phyloP scores from a whole-genome alignment of 2,797 vertebrate genomes.

The Aeoliscus strigatus region DNA sequence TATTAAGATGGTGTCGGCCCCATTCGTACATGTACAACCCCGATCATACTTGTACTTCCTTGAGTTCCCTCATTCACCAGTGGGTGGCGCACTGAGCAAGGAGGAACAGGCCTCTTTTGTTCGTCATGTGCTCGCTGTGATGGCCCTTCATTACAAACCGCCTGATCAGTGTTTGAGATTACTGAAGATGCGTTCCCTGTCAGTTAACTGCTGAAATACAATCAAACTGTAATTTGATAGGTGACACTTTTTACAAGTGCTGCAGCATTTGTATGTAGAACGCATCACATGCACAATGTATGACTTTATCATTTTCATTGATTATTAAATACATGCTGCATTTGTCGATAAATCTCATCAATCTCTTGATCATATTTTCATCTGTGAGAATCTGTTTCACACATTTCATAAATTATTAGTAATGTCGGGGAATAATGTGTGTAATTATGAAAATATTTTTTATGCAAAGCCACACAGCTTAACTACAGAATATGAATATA shows the following conservation, averaged over 20 bases:
- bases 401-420: constrained; percentile 10
- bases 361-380: constrained; percentile 11
- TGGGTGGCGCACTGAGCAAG: constrained; percentile 63
- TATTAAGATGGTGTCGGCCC: constrained; percentile 60
- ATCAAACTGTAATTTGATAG: constrained; percentile 8
- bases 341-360: constrained; percentile 10
- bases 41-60: constrained; percentile 8
- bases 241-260: constrained; percentile 8
- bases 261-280: constrained; percentile 17
- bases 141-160: constrained; percentile 62
- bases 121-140: constrained; percentile 69
- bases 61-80: constrained; percentile 45
- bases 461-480: constrained; percentile 14
- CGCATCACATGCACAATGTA: constrained; percentile 15
- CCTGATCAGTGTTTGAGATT: constrained; percentile 43
- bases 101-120: constrained; percentile 67
- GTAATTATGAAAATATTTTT: constrained; percentile 12
- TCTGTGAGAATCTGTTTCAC: constrained; percentile 5
- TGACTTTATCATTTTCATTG: constrained; percentile 13
- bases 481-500: not conserved
- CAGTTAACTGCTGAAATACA: constrained; percentile 5
- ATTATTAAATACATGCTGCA: constrained; percentile 9
- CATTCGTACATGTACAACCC: constrained; percentile 30
- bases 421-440: constrained; percentile 20
- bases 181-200: constrained; percentile 31